Conservation (phyloP, 2,797 vertebrate species). For the Epinephelus malabaricus region DNA sequence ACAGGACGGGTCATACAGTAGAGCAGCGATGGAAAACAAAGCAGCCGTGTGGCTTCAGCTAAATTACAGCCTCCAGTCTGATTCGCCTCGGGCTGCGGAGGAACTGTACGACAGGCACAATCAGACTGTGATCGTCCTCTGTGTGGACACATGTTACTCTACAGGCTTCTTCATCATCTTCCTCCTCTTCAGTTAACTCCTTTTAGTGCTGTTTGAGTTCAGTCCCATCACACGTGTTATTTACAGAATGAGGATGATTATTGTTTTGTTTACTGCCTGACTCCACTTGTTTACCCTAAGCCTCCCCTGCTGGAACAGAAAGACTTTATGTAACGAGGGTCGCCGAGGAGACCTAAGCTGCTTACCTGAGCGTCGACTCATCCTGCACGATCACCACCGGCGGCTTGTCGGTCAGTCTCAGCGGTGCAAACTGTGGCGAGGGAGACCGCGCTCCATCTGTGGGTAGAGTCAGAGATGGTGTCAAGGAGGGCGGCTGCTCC, state of each 20-base stretch:
- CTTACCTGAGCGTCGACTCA: slow-evolving; percentile 87
- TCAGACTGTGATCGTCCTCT: not conserved
- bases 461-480: slow-evolving; percentile 40
- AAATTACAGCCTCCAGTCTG: slow-evolving; percentile 55
- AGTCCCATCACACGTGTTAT: no score
- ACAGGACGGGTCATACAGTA: slow-evolving; percentile 12
- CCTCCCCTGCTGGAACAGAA: slow-evolving; percentile 11
- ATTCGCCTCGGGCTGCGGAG: slow-evolving; percentile 5
- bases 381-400: slow-evolving; percentile 83
- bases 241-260: no score
- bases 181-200: no score
- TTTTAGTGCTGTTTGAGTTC: no score
- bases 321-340: slow-evolving; percentile 28
- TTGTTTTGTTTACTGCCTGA: not conserved
- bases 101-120: not conserved
- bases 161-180: not conserved
- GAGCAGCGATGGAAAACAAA: slow-evolving; percentile 6
- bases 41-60: slow-evolving; percentile 21
- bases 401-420: slow-evolving; percentile 90
- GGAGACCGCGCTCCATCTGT: slow-evolving; percentile 84
- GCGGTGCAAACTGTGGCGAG: slow-evolving; percentile 89
- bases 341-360: slow-evolving; percentile 25
- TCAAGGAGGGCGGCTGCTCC: slow-evolving; percentile 17
- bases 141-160: not conserved
- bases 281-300: slow-evolving; percentile 35